Conservation (phyloP, 1,140 invertebrate species). For the Monomorium pharaonis region DNA sequence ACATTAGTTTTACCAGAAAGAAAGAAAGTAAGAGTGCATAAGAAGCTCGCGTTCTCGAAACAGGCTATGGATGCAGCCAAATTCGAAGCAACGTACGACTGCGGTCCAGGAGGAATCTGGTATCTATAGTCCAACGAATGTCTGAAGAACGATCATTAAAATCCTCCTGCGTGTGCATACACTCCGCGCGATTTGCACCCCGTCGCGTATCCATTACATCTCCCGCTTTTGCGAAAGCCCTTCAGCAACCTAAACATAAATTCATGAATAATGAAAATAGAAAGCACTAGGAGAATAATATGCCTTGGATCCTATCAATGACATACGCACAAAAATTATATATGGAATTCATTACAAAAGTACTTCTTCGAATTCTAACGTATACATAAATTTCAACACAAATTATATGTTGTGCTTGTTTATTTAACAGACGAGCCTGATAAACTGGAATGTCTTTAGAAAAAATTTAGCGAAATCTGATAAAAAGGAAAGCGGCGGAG, state of each 20-base stretch:
- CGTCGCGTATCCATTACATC: conserved; percentile 71
- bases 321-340: conserved; percentile 15
- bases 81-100: conserved; percentile 70
- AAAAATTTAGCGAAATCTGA: conserved; percentile 36
- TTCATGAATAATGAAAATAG: conserved; percentile 65
- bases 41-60: conserved; percentile 71
- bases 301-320: background rate
- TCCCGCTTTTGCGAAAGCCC: conserved; percentile 63
- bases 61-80: conserved; percentile 61
- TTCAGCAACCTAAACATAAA: conserved; percentile 58
- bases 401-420: conserved; percentile 3
- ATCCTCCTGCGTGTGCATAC: conserved; percentile 61
- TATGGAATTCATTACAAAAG: background rate
- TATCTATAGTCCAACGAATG: conserved; percentile 76
- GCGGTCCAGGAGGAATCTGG: conserved; percentile 81
- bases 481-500: conserved; percentile 40
- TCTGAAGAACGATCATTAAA: conserved; percentile 74
- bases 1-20: conserved; percentile 5
- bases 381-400: background rate
- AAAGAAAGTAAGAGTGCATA: conserved; percentile 68
- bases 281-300: conserved; percentile 53
- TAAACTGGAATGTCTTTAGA: conserved; percentile 13
- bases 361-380: background rate
- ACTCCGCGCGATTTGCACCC: conserved; percentile 64
- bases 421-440: conserved; percentile 18